Percentiles rank a stretch among this genome's conserved stretches.
Conservation (phyloP, 2,888 invertebrate species). For the Agrochola lychnidis region DNA sequence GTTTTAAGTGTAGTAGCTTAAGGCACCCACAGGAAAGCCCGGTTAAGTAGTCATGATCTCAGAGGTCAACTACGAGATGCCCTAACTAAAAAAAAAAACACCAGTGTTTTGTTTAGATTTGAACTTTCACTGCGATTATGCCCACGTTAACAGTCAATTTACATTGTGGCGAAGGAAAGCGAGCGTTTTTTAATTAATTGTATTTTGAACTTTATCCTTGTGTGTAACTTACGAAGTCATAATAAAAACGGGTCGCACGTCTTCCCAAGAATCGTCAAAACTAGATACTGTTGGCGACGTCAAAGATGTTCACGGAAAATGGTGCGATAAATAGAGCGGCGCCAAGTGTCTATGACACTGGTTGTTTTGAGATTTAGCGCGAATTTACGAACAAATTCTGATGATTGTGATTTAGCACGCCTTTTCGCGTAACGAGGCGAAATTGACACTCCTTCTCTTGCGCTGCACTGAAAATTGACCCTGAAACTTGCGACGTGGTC, state of each 20-base stretch:
- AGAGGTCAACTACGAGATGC: no score
- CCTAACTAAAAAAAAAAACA: no score
- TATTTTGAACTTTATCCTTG: constrained; percentile 5
- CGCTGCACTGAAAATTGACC: background rate
- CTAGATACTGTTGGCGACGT: background rate
- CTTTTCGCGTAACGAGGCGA: no score
- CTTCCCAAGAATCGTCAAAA: background rate
- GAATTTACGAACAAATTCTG: no score
- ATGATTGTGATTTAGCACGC: no score
- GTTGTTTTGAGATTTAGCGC: background rate
- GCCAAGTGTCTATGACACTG: background rate
- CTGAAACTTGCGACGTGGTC: background rate
- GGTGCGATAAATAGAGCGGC: background rate
- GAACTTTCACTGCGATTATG: background rate
- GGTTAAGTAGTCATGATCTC: no score
- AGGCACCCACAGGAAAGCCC: no score
- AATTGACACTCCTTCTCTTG: background rate
- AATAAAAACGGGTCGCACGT: background rate
- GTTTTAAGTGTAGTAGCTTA: no score
- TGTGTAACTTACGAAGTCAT: background rate
- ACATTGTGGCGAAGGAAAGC: background rate
- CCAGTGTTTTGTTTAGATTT: background rate
- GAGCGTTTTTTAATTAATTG: background rate
- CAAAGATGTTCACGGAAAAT: background rate
- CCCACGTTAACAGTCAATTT: background rate